phyloP scores from a whole-genome alignment of 1,140 invertebrate species.

The Frieseomelitta varia region DNA sequence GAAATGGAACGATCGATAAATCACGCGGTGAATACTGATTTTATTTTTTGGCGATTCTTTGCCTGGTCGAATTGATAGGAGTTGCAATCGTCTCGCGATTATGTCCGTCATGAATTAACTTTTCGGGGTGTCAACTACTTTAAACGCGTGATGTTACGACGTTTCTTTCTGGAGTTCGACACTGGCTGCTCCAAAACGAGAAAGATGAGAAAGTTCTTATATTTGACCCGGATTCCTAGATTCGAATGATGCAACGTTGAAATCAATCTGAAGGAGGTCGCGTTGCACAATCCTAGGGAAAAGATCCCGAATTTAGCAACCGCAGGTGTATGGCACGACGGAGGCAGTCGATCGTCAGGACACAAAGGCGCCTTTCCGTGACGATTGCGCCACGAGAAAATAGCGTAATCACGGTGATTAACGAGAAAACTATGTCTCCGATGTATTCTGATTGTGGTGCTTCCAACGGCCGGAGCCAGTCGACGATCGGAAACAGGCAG shows the following conservation, averaged over 20 bases:
- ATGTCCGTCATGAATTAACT: not conserved
- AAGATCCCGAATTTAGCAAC: slow-evolving; percentile 36
- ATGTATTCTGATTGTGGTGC: slow-evolving; percentile 31
- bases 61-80: slow-evolving; percentile 7
- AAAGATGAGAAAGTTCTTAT: not conserved
- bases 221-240: not conserved
- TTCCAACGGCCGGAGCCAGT: slow-evolving; percentile 41
- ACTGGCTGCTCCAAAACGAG: not conserved
- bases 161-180: not conserved
- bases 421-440: slow-evolving; percentile 61
- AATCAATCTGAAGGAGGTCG: not conserved
- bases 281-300: not conserved
- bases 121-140: not conserved
- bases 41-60: not conserved
- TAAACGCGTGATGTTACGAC: not conserved
- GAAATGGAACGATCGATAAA: slow-evolving; percentile 34
- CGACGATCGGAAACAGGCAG: slow-evolving; percentile 45
- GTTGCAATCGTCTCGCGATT: not conserved
- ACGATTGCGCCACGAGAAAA: slow-evolving; percentile 60
- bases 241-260: not conserved
- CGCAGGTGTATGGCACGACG: not conserved
- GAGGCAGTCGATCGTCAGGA: slow-evolving; percentile 23
- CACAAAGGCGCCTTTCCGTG: slow-evolving; percentile 61
- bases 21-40: slow-evolving; percentile 1
- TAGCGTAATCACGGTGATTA: slow-evolving; percentile 70